Percentiles rank a stretch among this genome's conserved stretches.
phyloP scores from a whole-genome alignment of 2,113 vertebrate genomes.

The Zootoca vivipara region DNA sequence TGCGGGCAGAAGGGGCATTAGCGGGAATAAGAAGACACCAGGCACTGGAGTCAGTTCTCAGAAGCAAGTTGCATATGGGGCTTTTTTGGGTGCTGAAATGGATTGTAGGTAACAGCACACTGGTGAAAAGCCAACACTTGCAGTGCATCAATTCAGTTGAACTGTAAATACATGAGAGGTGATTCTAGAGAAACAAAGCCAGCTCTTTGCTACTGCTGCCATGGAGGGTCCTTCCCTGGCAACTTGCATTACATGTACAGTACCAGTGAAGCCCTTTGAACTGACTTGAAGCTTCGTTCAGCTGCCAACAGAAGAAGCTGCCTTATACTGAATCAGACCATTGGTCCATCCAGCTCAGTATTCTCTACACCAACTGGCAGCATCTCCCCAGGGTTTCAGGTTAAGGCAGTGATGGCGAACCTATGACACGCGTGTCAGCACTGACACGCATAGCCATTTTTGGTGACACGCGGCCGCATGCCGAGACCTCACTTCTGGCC shows the following conservation, averaged over 20 bases:
- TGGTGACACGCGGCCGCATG: too few species aligned
- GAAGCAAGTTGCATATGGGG: neutral
- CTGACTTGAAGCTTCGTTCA: neutral
- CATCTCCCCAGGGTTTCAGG: too few species aligned
- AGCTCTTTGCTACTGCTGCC: neutral
- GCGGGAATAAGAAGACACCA: neutral
- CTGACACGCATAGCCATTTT: too few species aligned
- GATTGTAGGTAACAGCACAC: neutral
- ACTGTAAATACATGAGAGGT: neutral
- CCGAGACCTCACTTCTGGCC: too few species aligned
- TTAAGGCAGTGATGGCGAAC: too few species aligned
- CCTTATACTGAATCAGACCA: too few species aligned
- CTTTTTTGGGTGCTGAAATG: neutral
- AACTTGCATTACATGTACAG: neutral
- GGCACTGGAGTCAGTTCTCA: neutral
- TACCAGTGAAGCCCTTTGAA: neutral
- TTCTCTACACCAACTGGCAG: too few species aligned
- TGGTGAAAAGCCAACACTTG: neutral
- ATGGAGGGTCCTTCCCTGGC: neutral
- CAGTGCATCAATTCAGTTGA: neutral
- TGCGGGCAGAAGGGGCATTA: neutral
- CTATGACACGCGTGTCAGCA: too few species aligned
- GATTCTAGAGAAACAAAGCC: neutral
- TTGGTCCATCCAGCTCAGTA: too few species aligned
- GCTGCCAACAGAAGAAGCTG: too few species aligned